These are phyloP conservation scores for Garrulus glandarius DNA, from an alignment of 2,797 vertebrate species.

Conservation along the genomic window DNA sequence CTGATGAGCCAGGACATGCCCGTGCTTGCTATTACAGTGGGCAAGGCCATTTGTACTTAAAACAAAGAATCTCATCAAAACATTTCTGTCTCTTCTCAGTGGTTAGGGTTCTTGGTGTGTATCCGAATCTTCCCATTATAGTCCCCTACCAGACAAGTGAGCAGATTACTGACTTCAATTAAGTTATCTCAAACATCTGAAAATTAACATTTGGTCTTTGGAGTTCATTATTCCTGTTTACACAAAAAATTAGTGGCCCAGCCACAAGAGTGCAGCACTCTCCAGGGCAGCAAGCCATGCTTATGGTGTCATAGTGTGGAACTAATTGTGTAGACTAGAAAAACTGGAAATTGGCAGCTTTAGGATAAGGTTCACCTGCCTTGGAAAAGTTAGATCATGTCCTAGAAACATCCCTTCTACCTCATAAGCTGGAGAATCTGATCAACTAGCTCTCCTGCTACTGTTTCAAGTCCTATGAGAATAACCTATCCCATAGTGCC, in stretches of 20 bases:
- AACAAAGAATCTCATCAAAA: not conserved
- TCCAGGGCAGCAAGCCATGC: not conserved
- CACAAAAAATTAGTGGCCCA: not conserved
- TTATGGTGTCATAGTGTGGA: not conserved
- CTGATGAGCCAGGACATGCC: not conserved
- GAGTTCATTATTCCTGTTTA: not conserved
- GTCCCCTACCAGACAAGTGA: not conserved
- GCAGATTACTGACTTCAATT: not conserved
- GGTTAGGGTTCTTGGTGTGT: not conserved
- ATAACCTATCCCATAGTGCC: not conserved
- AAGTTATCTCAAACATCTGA: not conserved
- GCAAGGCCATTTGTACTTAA: not conserved
- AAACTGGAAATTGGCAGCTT: not conserved
- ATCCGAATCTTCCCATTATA: not conserved
- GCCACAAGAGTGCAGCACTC: not conserved
- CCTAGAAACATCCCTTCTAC: not conserved
- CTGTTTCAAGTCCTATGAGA: not conserved
- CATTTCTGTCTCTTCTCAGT: not conserved
- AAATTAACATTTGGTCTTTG: not conserved
- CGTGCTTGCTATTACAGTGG: not conserved
- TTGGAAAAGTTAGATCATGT: not conserved
- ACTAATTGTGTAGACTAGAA: not conserved
- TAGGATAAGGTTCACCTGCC: not conserved
- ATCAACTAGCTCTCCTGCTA: not conserved
- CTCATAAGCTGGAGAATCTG: not conserved